These are phyloP conservation scores for Sebastes fasciatus DNA, from an alignment of 2,113 vertebrate species.

Conservation along the genomic window DNA sequence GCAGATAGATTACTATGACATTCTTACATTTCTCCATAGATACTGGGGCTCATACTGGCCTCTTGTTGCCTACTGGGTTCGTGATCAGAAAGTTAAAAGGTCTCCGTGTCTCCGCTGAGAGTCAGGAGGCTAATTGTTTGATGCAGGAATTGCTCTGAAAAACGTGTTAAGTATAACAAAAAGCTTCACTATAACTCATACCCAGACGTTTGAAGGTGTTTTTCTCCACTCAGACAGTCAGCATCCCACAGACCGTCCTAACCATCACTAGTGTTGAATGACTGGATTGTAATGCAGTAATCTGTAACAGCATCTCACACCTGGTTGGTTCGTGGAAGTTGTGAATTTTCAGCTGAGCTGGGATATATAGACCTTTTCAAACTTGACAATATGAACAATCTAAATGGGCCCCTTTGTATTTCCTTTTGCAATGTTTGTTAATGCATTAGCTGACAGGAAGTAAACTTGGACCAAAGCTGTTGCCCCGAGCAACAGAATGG, in stretches of 20 bases:
- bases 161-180: not conserved
- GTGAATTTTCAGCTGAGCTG: constrained; percentile 12
- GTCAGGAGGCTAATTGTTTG: not conserved
- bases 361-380: too few species aligned
- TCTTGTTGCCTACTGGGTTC: constrained; percentile 15
- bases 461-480: too few species aligned
- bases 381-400: too few species aligned
- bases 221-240: not conserved
- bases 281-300: constrained; percentile 14
- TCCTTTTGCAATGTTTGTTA: too few species aligned
- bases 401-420: too few species aligned
- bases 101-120: constrained; percentile 14
- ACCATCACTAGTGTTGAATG: not conserved
- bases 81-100: constrained; percentile 32
- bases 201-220: not conserved
- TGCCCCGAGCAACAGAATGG: too few species aligned
- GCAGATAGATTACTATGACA: constrained; percentile 47
- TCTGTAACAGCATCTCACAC: constrained; percentile 6
- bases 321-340: constrained; percentile 7
- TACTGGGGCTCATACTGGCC: constrained; percentile 22
- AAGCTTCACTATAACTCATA: not conserved
- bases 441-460: too few species aligned
- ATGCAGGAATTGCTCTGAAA: not conserved
- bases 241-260: not conserved
- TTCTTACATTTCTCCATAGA: constrained; percentile 54